Conservation (phyloP, 2,113 vertebrate genomes). For the Tragulus kanchil region DNA sequence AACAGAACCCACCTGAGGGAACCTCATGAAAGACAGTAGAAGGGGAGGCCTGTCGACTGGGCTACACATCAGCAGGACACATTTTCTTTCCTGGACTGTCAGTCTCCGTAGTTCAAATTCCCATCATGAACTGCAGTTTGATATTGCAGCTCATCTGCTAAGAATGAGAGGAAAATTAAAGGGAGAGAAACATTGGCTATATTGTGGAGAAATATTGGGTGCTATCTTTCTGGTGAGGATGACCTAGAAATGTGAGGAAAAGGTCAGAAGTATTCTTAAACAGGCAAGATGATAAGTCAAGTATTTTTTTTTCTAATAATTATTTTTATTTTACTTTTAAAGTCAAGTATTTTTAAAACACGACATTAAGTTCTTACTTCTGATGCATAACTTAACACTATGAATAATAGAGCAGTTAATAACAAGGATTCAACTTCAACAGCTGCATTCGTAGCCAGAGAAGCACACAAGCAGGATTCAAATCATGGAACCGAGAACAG, state of each 20-base stretch:
- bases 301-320: background rate
- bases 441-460: conserved; percentile 11
- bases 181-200: background rate
- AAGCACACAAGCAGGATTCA: background rate
- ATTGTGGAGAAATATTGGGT: background rate
- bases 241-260: background rate
- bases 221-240: background rate
- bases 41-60: background rate
- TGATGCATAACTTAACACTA: background rate
- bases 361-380: background rate
- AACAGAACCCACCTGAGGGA: background rate
- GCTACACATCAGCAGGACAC: background rate
- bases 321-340: too few relatives aligned
- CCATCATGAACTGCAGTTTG: background rate
- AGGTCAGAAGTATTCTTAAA: background rate
- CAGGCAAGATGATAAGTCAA: background rate
- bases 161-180: background rate
- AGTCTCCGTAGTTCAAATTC: background rate
- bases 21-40: background rate
- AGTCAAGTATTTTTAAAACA: background rate
- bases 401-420: background rate
- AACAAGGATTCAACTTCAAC: background rate
- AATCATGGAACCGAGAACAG: background rate
- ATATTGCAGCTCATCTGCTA: background rate
- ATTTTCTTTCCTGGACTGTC: background rate